Base-by-base conservation (phyloP, 2,888 invertebrate genomes). In the Cyclophora punctaria region DNA sequence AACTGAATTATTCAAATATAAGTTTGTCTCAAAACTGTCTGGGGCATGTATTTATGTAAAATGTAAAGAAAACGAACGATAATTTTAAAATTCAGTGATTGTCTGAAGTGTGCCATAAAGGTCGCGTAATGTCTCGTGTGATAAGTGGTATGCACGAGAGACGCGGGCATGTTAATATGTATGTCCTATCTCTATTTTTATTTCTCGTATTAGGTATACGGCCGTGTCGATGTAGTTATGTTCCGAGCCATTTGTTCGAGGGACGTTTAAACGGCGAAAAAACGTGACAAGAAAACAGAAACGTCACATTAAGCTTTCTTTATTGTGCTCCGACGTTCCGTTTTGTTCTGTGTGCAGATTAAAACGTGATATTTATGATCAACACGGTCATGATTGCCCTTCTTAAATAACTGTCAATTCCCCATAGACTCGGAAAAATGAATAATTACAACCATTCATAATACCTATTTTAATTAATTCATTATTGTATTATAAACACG, bases 201-300 rank as follows among this genome's bases (percentile, higher is more conserved):
- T 71, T 69, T 64, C 63, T 69, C 57, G 62, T 70, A 64, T 70
- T 71, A 64, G 67, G 61, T 69, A 71, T 68, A 70, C 66, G 62
- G 55, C 55, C 59, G 66, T 70, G 72, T 65, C 68, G 68, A 75
- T 75, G 77, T 78, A 75, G 77, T 78, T 79, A 75, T 75, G 75
- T 78, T 80, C 74, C 75, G 62, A 68, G 67, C 76, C 79, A 80
- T 82, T 82, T 80, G 80, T 79, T 74, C 69, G 71, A 71, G 73
- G 77, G 77, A 78, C 75, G 75, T 77, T 81, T 81, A 82, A 83
- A 81, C 73, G 75, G 64, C 78, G 77, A 75, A 82, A 80, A 83
- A 81, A 83, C 83, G 83, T 83, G 83, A 84, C 83, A 71, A 79
- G 83, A 83, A 83, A 82, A 80, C 78, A 73, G 71, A 83, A 77